phyloP scores from a whole-genome alignment of 2,113 vertebrate genomes.

The Gopherus flavomarginatus region DNA sequence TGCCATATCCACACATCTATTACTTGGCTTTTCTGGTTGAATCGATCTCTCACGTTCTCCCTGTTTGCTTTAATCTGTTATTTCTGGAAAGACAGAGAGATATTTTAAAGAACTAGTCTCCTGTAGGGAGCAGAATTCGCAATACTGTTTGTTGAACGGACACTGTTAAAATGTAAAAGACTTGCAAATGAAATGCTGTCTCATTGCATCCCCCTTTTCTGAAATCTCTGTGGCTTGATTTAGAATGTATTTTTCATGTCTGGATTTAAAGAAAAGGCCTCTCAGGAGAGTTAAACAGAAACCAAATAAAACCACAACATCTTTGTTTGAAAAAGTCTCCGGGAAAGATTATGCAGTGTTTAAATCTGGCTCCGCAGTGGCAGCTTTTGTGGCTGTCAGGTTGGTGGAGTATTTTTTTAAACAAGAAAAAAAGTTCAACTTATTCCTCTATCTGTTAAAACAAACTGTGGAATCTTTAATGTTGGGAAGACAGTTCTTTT shows the following conservation, averaged over 20 bases:
- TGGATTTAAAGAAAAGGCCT: slow-evolving; percentile 60
- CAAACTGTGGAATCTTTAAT: background rate
- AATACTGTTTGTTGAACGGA: slow-evolving; percentile 7
- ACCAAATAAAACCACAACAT: slow-evolving; percentile 59
- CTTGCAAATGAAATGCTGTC: slow-evolving; percentile 71
- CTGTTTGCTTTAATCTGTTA: background rate
- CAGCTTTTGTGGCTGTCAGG: slow-evolving; percentile 34
- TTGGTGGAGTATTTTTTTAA: background rate
- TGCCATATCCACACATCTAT: background rate
- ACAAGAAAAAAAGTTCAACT: background rate
- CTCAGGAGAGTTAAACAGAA: slow-evolving; percentile 67
- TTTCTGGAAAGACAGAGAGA: background rate
- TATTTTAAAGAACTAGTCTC: background rate
- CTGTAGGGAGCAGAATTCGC: background rate
- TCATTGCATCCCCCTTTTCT: slow-evolving; percentile 41
- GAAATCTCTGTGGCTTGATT: slow-evolving; percentile 62
- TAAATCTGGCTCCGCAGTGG: slow-evolving; percentile 35
- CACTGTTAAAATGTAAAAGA: slow-evolving; percentile 65
- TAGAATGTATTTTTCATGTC: slow-evolving; percentile 70
- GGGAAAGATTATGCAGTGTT: slow-evolving; percentile 56
- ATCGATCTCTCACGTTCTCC: background rate
- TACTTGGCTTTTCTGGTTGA: background rate
- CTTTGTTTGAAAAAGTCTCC: slow-evolving; percentile 58
- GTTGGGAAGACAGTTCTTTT: background rate
- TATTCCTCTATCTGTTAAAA: slow-evolving; percentile 7